Base-by-base conservation (phyloP, 2,888 invertebrate species). In the Proisotoma minuta region DNA sequence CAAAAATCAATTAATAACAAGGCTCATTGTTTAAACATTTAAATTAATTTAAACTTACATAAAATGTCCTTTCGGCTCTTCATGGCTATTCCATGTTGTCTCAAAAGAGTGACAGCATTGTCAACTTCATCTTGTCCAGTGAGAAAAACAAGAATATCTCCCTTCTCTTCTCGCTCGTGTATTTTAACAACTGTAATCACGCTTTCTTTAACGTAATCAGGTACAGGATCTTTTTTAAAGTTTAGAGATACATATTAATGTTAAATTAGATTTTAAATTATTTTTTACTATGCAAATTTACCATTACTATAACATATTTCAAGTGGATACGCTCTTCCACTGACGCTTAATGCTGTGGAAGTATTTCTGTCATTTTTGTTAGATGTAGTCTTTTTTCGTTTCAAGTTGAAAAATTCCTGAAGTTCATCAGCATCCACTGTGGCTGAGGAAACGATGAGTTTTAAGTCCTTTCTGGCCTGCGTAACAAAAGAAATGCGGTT, bases 51-150 rank as follows among this genome's bases (percentile, higher is more conserved):
- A 57, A 8, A 10, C 49, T 34, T 5, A 50, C 52, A 57, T 60
- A 60, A 57, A 51, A 2, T 39, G 2, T 24, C n/a, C n/a, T n/a
- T 29, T 12, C 28, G 26, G 23, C 51, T 51, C 27, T 56, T 43
- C 8, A 49, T 12, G 5, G 4, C 51, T 8, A 15, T 43, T 20
- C 60, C 48, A 34, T 67, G 60, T 40, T 65, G 65, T 22, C 12
- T 53, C 15, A 60, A 50, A 0, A 85, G 77, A 28, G 85, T 82
- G 2, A 87, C 81, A 0, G 89, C 91, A 62, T 85, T 80, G 62
- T 90, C 86, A 2, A 98, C 95, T 80, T 98, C 97, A 76, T 98
- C 96, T 82, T 88, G 89, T 20, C 95, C 94, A 0, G 95, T 95
- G 1, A 96, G 81, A 77, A 99, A 99, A 0, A 90, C 90, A 5